Evolutionary conservation across 2,888 invertebrate genomes (phyloP), one percentile per base, ranked within the genome.

Genomic region (Perithous albicinctus): DNA sequence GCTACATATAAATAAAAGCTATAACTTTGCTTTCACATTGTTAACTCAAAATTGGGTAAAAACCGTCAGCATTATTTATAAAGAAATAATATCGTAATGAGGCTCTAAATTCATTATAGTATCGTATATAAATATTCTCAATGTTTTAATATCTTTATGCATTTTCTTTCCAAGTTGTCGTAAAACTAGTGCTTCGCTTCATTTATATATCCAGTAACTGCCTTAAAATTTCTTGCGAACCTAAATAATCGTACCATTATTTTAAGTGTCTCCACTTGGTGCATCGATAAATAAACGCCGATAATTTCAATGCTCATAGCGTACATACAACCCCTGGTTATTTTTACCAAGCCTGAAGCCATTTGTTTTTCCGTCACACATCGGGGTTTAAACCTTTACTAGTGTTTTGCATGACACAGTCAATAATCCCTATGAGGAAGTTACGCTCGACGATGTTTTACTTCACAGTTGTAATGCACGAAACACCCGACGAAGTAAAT

Each of bases 391-490:
- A 81, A 84, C 79, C 73, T 74, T 75, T 80, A n/a, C 75, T 80
- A 72, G 74, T 77, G 80, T 69, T 79, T 82, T 78, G 80, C 81
- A 83, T 83, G 80, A 81, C 82, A 81, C 82, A 79, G 82, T 83
- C 85, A 84, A 86, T 87, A 87, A 87, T 84, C 85, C 84, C 85
- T 85, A 85, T 86, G 78, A 81, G 84, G 86, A 87, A 75, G 74
- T 43, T 54, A 41, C 73, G 64, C 32, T 54, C 41, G 18, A 43
- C 56, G 26, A 20, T 54, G 2, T 26, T 51, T 38, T 26, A 23
- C 66, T 8, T 67, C 67, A 29, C 7, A 15, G 12, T 67, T 41
- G 15, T 26, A 7, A 15, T 29, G n/a, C n/a, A n/a, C 32, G 15
- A 12, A 15, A 56, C 56, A 69, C 54, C 35, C 23, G 35, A 18